Percentiles rank a stretch among this genome's conserved stretches.
Evolutionary conservation across 2,888 invertebrate genomes (phyloP).

Genomic region (Choristoneura rosaceana): DNA sequence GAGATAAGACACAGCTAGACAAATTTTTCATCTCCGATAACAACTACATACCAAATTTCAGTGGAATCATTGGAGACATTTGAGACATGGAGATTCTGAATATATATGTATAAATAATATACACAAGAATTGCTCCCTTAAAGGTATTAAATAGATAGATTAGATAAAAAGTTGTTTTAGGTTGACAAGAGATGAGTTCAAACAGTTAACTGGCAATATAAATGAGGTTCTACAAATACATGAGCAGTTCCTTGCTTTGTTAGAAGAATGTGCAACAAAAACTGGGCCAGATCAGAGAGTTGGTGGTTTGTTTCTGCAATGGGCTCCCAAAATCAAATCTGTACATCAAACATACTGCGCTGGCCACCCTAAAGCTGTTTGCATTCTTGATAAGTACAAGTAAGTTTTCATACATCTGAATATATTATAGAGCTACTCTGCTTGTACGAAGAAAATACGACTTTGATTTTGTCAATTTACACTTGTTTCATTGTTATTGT

Average conservation of each 20-base stretch:
- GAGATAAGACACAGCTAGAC: too few species aligned
- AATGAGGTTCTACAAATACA: conserved; percentile 94
- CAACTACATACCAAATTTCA: too few species aligned
- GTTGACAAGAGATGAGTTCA: conserved; percentile 93
- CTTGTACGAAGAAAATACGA: background rate
- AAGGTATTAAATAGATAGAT: too few species aligned
- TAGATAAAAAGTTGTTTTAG: conserved; percentile 77
- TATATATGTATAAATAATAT: too few species aligned
- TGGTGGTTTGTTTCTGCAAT: conserved; percentile 95
- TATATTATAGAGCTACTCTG: conserved; percentile 1
- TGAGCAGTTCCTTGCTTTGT: conserved; percentile 90
- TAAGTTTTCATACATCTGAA: conserved; percentile 75
- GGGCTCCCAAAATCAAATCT: conserved; percentile 92
- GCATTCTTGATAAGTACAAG: conserved; percentile 97
- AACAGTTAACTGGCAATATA: conserved; percentile 94
- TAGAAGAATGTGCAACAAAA: conserved; percentile 92
- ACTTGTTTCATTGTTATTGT: background rate
- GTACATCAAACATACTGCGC: conserved; percentile 96
- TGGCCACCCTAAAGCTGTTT: conserved; percentile 97
- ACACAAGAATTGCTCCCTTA: too few species aligned
- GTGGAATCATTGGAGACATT: too few species aligned
- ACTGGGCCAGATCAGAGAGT: conserved; percentile 92
- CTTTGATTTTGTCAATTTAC: background rate
- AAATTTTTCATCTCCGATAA: too few species aligned
- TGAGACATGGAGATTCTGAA: too few species aligned